A percentile compares a stretch with the other conserved stretches of the same genome.
Conservation (phyloP, 2,797 vertebrate genomes). For the Cuculus canorus region DNA sequence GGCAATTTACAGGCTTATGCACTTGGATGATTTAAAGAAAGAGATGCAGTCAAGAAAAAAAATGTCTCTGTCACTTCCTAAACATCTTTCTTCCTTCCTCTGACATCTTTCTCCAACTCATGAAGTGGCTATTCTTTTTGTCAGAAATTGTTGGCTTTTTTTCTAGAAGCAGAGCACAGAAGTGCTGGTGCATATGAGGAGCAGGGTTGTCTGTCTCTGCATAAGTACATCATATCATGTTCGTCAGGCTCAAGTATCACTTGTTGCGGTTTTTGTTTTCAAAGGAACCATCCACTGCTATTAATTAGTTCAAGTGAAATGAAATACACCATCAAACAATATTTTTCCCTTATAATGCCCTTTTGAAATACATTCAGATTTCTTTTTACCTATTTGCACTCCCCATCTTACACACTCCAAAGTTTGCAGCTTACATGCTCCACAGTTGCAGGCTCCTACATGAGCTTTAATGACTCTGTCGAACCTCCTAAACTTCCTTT, state of each 20-base stretch:
- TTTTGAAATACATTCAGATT: not conserved
- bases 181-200: not conserved
- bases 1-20: not conserved
- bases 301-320: not conserved
- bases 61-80: not conserved
- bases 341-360: not conserved
- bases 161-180: not conserved
- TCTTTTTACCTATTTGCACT: not conserved
- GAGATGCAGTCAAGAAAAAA: not conserved
- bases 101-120: not conserved
- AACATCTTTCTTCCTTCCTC: not conserved
- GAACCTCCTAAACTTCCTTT: not conserved
- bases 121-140: not conserved
- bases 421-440: not conserved
- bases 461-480: not conserved
- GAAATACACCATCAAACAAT: not conserved
- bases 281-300: not conserved
- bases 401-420: not conserved
- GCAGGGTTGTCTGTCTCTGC: not conserved
- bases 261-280: not conserved
- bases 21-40: not conserved
- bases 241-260: not conserved
- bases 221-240: not conserved
- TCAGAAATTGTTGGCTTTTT: not conserved
- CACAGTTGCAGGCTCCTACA: not conserved